Conservation (phyloP, 1,140 invertebrate species). For the Halictus rubicundus region DNA sequence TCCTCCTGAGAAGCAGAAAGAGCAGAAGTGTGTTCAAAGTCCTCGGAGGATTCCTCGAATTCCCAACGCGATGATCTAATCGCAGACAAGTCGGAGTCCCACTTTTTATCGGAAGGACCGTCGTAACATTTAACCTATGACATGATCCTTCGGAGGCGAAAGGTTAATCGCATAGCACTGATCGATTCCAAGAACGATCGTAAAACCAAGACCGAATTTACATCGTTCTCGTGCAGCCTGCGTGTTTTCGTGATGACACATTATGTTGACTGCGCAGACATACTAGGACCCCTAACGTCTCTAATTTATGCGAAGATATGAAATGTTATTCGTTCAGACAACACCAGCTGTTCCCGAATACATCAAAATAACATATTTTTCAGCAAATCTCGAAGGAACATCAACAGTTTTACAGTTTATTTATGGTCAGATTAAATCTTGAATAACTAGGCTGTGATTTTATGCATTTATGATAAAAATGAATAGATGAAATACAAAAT, state of each 20-base stretch:
- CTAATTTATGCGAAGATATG: no score
- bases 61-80: conserved; percentile 19
- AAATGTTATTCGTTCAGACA: no score
- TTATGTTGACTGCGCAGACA: background rate
- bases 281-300: background rate
- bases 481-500: no score
- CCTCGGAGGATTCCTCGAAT: conserved; percentile 12
- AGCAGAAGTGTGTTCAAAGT: conserved; percentile 13
- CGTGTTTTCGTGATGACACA: conserved; percentile 14
- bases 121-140: conserved; percentile 24
- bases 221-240: background rate
- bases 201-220: conserved; percentile 10
- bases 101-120: conserved; percentile 22
- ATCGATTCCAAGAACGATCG: conserved; percentile 12
- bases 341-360: no score
- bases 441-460: no score
- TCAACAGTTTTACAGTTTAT: no score
- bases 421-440: no score
- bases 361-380: no score
- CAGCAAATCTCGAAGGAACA: no score
- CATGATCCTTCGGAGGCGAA: background rate
- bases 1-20: background rate
- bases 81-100: background rate
- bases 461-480: no score
- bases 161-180: conserved; percentile 25